Percentiles rank a stretch among this genome's conserved stretches.
phyloP scores from a whole-genome alignment of 2,113 vertebrate genomes.

The Grammomys dolichurus region DNA sequence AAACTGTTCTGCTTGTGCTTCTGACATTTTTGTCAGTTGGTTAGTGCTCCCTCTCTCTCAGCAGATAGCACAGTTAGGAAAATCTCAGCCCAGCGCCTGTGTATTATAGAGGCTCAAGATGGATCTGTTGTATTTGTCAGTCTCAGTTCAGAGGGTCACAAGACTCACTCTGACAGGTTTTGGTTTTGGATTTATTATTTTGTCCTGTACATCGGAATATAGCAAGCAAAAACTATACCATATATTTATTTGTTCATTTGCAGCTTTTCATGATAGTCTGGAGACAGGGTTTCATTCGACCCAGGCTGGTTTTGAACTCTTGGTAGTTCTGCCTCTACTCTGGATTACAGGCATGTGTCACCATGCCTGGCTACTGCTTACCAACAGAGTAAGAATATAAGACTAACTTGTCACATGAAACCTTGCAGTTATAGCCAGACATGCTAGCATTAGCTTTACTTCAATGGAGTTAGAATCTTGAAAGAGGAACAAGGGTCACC shows the following conservation, averaged over 20 bases:
- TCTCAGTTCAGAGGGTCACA: conserved; percentile 38
- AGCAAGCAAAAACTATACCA: not conserved
- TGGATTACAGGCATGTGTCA: too few relatives aligned
- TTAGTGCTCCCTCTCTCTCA: not conserved
- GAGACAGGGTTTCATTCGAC: not conserved
- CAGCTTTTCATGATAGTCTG: not conserved
- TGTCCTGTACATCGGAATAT: not conserved
- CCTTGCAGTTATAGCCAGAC: not conserved
- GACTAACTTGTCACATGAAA: not conserved
- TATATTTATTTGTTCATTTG: not conserved
- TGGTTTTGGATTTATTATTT: conserved; percentile 6
- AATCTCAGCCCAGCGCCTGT: not conserved
- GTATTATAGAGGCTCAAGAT: not conserved
- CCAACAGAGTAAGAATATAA: not conserved
- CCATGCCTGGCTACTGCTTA: not conserved
- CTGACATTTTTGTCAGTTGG: conserved; percentile 29
- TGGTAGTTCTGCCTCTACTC: not conserved
- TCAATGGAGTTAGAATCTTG: not conserved
- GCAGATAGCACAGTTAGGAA: conserved; percentile 9
- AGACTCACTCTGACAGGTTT: not conserved
- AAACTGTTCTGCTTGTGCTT: not conserved
- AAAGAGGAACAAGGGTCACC: not conserved
- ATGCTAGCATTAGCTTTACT: not conserved
- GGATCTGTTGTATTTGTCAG: not conserved
- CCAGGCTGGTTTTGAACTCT: not conserved